Conservation (phyloP, 2,888 invertebrate genomes). For the Amiota minor region DNA sequence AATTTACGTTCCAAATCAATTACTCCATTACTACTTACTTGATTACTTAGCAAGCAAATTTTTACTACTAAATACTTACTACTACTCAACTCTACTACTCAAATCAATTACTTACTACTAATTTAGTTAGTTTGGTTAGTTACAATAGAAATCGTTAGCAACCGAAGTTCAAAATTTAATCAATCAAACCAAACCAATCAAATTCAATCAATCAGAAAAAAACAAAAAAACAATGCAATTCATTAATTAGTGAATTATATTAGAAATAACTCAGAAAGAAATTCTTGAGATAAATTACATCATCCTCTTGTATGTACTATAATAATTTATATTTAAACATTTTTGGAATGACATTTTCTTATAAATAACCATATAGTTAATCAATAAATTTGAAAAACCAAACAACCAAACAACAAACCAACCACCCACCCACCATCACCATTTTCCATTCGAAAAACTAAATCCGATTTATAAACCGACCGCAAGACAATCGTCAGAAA, state of each 20-base stretch:
- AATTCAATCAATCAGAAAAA: conserved; percentile 20
- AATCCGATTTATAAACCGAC: no score
- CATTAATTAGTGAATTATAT: conserved; percentile 17
- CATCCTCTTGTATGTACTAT: conserved; percentile 7
- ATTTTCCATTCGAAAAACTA: no score
- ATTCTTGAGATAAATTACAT: conserved; percentile 38
- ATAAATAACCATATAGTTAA: conserved; percentile 25
- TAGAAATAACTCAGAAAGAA: conserved; percentile 21
- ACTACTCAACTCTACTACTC: conserved; percentile 40
- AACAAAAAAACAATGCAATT: conserved; percentile 33
- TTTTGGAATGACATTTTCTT: conserved; percentile 41
- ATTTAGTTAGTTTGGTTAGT: conserved; percentile 48
- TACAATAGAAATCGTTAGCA: conserved; percentile 12
- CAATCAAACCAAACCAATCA: conserved; percentile 38
- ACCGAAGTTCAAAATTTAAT: conserved; percentile 27
- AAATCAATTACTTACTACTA: conserved; percentile 45
- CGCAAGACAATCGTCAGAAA: no score
- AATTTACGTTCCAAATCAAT: neutral
- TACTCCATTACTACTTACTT: conserved; percentile 47
- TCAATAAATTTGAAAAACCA: no score
- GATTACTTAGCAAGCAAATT: conserved; percentile 32
- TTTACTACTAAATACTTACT: conserved; percentile 36
- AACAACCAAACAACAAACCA: no score
- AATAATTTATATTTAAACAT: conserved; percentile 25
- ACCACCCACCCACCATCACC: neutral